Evolutionary conservation across 2,113 vertebrate species (phyloP).

Genomic region (Chaetorhynchus papuensis): DNA sequence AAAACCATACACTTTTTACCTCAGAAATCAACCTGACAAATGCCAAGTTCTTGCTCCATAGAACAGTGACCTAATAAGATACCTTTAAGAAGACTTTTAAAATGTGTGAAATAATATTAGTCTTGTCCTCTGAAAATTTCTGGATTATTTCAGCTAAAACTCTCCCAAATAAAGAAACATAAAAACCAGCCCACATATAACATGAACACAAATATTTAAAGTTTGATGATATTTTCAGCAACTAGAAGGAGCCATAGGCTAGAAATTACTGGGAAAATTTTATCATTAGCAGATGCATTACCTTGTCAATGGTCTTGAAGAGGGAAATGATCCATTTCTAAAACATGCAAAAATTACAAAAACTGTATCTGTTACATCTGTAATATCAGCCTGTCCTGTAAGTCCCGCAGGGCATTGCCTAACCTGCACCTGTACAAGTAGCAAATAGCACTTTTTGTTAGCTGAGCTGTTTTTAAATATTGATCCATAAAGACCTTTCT

Average conservation of each 20-base stretch:
- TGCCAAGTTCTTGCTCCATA: not conserved
- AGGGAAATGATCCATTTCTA: not conserved
- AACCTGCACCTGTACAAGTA: not conserved
- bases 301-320: not conserved
- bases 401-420: not conserved
- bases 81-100: not conserved
- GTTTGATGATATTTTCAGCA: not conserved
- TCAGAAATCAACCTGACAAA: not conserved
- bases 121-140: not conserved
- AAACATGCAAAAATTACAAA: not conserved
- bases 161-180: not conserved
- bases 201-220: not conserved
- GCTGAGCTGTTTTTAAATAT: not conserved
- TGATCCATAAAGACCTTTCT: not conserved
- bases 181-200: not conserved
- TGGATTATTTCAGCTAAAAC: not conserved
- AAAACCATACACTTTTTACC: not conserved
- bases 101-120: not conserved
- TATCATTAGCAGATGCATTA: not conserved
- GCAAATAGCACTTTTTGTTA: not conserved
- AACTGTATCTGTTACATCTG: accelerated
- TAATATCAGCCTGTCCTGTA: not conserved
- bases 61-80: not conserved
- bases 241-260: not conserved
- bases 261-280: not conserved